phyloP scores from a whole-genome alignment of 2,797 vertebrate genomes.

The Sphenodon punctatus region DNA sequence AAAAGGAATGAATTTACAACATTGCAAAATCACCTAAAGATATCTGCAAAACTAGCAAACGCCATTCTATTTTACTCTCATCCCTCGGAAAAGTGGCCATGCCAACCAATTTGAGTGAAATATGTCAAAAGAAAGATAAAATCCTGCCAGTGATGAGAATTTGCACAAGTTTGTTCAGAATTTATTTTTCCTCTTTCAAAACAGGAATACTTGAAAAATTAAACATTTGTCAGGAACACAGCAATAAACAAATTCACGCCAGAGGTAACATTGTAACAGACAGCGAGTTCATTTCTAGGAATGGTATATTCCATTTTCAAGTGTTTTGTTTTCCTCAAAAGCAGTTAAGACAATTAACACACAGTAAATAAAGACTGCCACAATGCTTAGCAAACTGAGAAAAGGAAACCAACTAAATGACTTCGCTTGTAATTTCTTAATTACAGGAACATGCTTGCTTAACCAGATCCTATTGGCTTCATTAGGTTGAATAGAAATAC shows the following conservation, averaged over 20 bases:
- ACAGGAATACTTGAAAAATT: not conserved
- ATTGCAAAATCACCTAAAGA: not conserved
- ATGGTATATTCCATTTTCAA: not conserved
- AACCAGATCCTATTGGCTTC: not conserved
- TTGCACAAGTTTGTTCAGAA: no score
- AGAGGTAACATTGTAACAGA: not conserved
- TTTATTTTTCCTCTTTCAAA: constrained; percentile 1
- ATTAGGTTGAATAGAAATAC: not conserved
- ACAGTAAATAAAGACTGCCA: not conserved
- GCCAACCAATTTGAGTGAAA: not conserved
- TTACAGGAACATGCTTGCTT: not conserved
- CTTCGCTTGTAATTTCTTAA: not conserved
- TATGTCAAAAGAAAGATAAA: not conserved
- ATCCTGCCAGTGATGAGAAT: no score
- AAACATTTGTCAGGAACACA: not conserved
- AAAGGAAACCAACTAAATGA: not conserved
- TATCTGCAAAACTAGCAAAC: not conserved
- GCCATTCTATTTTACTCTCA: not conserved
- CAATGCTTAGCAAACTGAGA: not conserved
- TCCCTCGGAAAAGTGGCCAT: not conserved
- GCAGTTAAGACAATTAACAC: not conserved
- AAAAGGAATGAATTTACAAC: not conserved
- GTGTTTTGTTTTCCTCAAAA: constrained; percentile 1
- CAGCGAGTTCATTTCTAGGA: not conserved
- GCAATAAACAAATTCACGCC: not conserved